phyloP scores from a whole-genome alignment of 2,888 invertebrate genomes.

The Sinelater perroti region DNA sequence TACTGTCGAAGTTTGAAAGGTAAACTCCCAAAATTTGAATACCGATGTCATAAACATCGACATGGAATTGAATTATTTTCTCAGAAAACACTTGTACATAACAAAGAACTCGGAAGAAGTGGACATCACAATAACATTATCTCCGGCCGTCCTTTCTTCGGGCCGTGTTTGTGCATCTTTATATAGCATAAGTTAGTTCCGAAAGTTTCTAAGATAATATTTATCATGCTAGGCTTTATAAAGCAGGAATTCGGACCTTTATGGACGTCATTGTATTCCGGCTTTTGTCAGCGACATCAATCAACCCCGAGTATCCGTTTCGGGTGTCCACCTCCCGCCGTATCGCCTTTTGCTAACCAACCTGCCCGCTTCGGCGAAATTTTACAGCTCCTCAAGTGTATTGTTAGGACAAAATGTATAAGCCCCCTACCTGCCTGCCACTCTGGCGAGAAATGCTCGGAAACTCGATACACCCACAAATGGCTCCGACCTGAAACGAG shows the following conservation, averaged over 20 bases:
- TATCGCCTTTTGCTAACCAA: constrained; percentile 31
- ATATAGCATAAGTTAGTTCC: constrained; percentile 52
- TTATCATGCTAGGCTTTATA: constrained; percentile 51
- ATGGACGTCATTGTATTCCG: constrained; percentile 47
- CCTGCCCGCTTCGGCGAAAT: constrained; percentile 38
- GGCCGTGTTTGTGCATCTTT: constrained; percentile 57
- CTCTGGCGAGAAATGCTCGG: background rate
- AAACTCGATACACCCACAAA: constrained; percentile 26
- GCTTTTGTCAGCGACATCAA: constrained; percentile 46
- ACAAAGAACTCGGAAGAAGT: constrained; percentile 47
- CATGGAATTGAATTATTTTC: constrained; percentile 41
- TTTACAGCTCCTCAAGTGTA: constrained; percentile 36
- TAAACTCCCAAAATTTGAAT: constrained; percentile 51
- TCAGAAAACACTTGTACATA: constrained; percentile 49
- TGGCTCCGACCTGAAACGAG: constrained; percentile 21
- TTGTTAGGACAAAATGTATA: constrained; percentile 28
- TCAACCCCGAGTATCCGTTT: constrained; percentile 41
- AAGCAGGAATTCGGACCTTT: constrained; percentile 46
- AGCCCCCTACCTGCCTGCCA: constrained; percentile 18
- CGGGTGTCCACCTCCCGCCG: constrained; percentile 35
- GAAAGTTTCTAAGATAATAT: constrained; percentile 58
- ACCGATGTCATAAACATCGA: constrained; percentile 42
- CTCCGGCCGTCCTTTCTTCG: constrained; percentile 46
- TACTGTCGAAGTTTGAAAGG: constrained; percentile 55
- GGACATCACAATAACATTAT: constrained; percentile 54